These are phyloP conservation scores for Hylyphantes graminicola DNA, from an alignment of 1,140 invertebrate species.

Conservation along the genomic window DNA sequence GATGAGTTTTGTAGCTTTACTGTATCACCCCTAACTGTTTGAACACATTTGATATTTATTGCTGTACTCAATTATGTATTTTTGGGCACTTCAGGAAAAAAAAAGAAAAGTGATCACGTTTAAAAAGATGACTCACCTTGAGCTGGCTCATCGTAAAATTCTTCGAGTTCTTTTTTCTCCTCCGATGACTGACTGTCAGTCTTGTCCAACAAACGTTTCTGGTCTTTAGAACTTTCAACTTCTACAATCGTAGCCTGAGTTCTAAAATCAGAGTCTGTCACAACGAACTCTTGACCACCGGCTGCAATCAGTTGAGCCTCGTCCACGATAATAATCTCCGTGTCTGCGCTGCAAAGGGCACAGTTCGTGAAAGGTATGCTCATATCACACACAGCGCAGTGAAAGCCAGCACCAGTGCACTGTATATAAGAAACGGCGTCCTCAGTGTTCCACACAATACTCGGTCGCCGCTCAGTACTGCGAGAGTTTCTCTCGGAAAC, in stretches of 20 bases:
- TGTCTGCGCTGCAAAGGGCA: constrained; percentile 33
- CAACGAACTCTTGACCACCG: not conserved
- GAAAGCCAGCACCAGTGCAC: not conserved
- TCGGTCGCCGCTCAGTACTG: not conserved
- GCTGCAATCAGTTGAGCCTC: not conserved
- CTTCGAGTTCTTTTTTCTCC: constrained; percentile 42
- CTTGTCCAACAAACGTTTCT: too few relatives aligned
- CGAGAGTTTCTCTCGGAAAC: constrained; percentile 10
- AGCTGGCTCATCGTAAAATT: constrained; percentile 35
- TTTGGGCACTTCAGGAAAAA: not conserved
- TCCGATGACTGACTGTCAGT: not conserved
- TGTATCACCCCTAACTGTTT: too few relatives aligned
- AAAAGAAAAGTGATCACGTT: too few relatives aligned
- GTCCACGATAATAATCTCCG: not conserved
- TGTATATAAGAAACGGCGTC: constrained; percentile 16
- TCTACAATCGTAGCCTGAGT: too few relatives aligned
- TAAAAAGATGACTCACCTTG: constrained; percentile 13
- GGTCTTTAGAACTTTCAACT: too few relatives aligned
- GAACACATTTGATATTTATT: too few relatives aligned
- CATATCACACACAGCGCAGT: constrained; percentile 30
- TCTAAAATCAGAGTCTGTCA: too few relatives aligned
- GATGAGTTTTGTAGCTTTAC: too few relatives aligned
- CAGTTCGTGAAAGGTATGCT: constrained; percentile 36
- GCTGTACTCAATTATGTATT: not conserved
- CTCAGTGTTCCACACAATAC: not conserved